Percentiles rank a stretch among this genome's conserved stretches.
Conservation (phyloP, 2,888 invertebrate species). For the Achlya flavicornis region DNA sequence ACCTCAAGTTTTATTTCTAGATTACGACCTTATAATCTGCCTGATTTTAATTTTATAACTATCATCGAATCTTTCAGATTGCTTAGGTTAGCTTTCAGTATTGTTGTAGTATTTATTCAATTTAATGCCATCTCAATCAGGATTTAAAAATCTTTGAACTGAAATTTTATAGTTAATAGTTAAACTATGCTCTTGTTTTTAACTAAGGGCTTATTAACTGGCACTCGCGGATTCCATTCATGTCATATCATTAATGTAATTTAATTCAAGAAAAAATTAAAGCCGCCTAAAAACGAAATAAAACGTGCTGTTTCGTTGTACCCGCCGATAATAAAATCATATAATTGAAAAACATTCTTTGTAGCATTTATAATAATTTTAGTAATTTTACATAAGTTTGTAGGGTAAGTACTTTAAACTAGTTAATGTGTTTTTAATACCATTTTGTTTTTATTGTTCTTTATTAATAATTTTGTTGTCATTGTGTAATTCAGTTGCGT, state of each 20-base stretch:
- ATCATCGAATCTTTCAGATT: background rate
- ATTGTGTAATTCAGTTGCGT: slow-evolving; percentile 18
- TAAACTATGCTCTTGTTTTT: no score
- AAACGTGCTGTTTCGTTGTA: background rate
- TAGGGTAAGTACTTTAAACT: slow-evolving; percentile 56
- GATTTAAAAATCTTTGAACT: background rate
- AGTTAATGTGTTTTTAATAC: slow-evolving; percentile 21
- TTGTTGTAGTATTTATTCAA: slow-evolving; percentile 38
- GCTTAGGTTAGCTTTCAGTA: slow-evolving; percentile 20
- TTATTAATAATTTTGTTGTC: slow-evolving; percentile 29
- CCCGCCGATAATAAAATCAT: background rate
- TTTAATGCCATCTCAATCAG: no score
- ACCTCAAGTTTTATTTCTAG: slow-evolving; percentile 62
- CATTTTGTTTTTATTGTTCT: slow-evolving; percentile 24
- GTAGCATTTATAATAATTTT: slow-evolving; percentile 37
- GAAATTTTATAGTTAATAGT: background rate
- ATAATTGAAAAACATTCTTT: slow-evolving; percentile 12
- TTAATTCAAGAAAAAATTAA: no score
- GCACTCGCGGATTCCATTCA: no score
- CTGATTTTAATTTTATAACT: background rate
- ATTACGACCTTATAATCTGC: background rate
- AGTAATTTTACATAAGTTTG: slow-evolving; percentile 55
- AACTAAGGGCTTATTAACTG: no score
- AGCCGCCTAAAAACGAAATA: background rate
- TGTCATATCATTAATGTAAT: no score